These are phyloP conservation scores for Tetranychus truncatus DNA, from an alignment of 2,888 invertebrate species.

Conservation along the genomic window DNA sequence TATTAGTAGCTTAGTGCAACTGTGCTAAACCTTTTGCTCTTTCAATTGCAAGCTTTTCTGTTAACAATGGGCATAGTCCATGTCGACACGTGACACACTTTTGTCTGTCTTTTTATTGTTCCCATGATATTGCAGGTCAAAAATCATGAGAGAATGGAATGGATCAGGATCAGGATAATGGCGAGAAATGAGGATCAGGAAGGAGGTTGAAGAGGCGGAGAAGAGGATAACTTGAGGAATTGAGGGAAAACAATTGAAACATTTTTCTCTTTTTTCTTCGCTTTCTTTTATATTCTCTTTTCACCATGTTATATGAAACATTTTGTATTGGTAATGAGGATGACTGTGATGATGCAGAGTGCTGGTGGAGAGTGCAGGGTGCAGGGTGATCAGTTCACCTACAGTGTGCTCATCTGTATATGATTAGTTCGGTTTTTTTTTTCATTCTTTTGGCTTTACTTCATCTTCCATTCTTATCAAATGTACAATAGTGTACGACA, in stretches of 20 bases:
- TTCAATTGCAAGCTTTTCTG: neutral
- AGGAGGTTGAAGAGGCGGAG: neutral
- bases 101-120: neutral
- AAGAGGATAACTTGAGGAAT: too few relatives aligned
- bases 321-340: neutral
- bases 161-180: conserved; percentile 5
- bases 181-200: neutral
- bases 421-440: neutral
- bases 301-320: too few relatives aligned
- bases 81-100: neutral
- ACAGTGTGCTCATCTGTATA: neutral
- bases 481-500: too few relatives aligned
- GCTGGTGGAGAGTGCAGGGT: neutral
- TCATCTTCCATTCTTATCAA: neutral
- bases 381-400: neutral
- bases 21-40: neutral
- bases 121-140: conserved; percentile 1
- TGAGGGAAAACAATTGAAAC: too few relatives aligned
- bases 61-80: neutral
- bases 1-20: neutral
- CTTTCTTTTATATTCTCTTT: too few relatives aligned
- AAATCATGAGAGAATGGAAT: conserved; percentile 5
- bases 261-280: too few relatives aligned
- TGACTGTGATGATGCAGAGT: neutral
- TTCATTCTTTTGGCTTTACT: neutral